A percentile compares a stretch with the other conserved stretches of the same genome.
phyloP scores from a whole-genome alignment of 2,113 vertebrate genomes.

The Dasyurus viverrinus region DNA sequence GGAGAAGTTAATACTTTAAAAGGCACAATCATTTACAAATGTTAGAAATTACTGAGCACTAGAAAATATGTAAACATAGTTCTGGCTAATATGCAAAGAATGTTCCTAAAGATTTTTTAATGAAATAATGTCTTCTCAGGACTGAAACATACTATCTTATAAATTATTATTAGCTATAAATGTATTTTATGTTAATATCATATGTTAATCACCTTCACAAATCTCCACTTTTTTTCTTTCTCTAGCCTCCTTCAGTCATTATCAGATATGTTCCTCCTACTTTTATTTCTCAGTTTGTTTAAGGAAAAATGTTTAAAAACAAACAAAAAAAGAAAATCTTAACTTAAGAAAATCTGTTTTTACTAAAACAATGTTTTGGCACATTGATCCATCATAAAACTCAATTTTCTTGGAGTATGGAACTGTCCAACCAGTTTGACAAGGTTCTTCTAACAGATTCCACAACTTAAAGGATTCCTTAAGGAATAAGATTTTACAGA shows the following conservation, averaged over 20 bases:
- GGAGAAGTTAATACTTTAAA: neutral
- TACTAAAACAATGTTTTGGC: neutral
- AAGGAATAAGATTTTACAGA: neutral
- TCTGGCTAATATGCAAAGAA: slow-evolving; percentile 56
- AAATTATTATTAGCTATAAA: slow-evolving; percentile 57
- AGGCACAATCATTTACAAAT: neutral
- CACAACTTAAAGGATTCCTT: slow-evolving; percentile 20
- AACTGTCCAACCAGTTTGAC: neutral
- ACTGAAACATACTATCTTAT: slow-evolving; percentile 32
- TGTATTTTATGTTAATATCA: slow-evolving; percentile 32
- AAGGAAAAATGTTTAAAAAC: slow-evolving; percentile 5
- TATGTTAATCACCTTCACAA: slow-evolving; percentile 45
- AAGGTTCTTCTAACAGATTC: neutral
- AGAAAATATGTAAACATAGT: slow-evolving; percentile 19
- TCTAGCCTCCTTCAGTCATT: neutral
- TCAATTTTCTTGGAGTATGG: slow-evolving; percentile 1
- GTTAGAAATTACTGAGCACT: slow-evolving; percentile 36
- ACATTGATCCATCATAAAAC: slow-evolving; percentile 27
- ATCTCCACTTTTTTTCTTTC: neutral
- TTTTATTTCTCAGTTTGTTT: slow-evolving; percentile 22
- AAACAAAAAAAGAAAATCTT: neutral
- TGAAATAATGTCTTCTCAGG: slow-evolving; percentile 39
- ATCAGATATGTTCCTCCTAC: slow-evolving; percentile 17
- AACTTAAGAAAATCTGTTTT: slow-evolving; percentile 25
- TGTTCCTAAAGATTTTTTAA: slow-evolving; percentile 10